A percentile compares a stretch with the other conserved stretches of the same genome.
phyloP scores from a whole-genome alignment of 2,888 invertebrate genomes.

The Anticlea derivata region DNA sequence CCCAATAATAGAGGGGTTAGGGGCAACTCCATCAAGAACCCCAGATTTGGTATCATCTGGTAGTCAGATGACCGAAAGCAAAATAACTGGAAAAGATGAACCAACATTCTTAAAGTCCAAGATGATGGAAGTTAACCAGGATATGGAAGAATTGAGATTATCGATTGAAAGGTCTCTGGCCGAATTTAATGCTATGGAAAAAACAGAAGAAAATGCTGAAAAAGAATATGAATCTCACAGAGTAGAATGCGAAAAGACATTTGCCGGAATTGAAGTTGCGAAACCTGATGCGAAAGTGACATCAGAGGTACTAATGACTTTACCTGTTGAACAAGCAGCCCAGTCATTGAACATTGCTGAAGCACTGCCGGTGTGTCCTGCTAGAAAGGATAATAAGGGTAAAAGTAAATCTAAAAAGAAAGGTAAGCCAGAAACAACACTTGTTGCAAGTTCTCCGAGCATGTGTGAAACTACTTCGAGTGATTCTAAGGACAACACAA shows the following conservation, averaged over 20 bases:
- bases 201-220: conserved; percentile 54
- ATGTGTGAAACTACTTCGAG: conserved; percentile 24
- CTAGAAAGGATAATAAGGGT: conserved; percentile 67
- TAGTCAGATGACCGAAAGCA: conserved; percentile 41
- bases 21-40: conserved; percentile 48
- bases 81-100: conserved; percentile 43
- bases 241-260: conserved; percentile 21
- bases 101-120: conserved; percentile 72
- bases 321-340: conserved; percentile 14
- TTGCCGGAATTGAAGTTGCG: conserved; percentile 17
- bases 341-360: conserved; percentile 25
- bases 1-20: conserved; percentile 55
- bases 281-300: conserved; percentile 4
- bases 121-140: conserved; percentile 74
- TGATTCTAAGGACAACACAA: conserved; percentile 37
- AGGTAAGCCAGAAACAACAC: conserved; percentile 54
- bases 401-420: conserved; percentile 70
- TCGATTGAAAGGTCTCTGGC: conserved; percentile 75
- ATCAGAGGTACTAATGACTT: background rate
- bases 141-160: conserved; percentile 70
- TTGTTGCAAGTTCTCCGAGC: conserved; percentile 25
- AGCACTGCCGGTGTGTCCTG: conserved; percentile 51
- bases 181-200: conserved; percentile 66
- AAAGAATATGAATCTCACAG: conserved; percentile 40
- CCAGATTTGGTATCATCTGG: conserved; percentile 41